phyloP scores from a whole-genome alignment of 1,140 invertebrate genomes.

The Rhagoletis pomonella region DNA sequence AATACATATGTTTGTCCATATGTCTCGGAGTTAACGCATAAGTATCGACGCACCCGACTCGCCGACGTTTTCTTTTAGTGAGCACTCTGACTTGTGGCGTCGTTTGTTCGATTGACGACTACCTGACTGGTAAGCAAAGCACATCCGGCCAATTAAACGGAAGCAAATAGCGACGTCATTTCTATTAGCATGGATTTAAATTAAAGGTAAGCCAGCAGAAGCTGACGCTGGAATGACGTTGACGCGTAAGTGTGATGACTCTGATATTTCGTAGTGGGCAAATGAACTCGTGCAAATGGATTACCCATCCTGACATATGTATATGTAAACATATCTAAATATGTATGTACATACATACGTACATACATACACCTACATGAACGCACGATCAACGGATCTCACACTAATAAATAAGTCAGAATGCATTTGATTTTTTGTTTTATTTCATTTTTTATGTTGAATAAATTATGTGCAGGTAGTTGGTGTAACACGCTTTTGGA shows the following conservation, averaged over 20 bases:
- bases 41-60: not conserved
- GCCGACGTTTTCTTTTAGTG: not conserved
- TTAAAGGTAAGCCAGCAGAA: not conserved
- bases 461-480: not conserved
- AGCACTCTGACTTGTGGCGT: not conserved
- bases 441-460: too few relatives aligned
- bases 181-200: not conserved
- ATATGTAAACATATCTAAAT: too few relatives aligned
- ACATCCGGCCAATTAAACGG: constrained; percentile 34
- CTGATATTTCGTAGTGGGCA: not conserved
- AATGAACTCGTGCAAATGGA: not conserved
- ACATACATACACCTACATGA: not conserved
- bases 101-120: not conserved
- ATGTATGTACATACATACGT: too few relatives aligned
- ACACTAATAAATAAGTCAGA: constrained; percentile 12
- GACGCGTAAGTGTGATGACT: not conserved
- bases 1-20: not conserved
- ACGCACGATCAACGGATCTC: not conserved
- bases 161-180: constrained; percentile 7
- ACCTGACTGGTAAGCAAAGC: not conserved
- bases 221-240: not conserved
- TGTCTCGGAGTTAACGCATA: not conserved
- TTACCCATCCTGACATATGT: too few relatives aligned
- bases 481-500: too few relatives aligned
- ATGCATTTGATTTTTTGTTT: too few relatives aligned